phyloP scores from a whole-genome alignment of 2,113 vertebrate species.

The Pedionomus torquatus region DNA sequence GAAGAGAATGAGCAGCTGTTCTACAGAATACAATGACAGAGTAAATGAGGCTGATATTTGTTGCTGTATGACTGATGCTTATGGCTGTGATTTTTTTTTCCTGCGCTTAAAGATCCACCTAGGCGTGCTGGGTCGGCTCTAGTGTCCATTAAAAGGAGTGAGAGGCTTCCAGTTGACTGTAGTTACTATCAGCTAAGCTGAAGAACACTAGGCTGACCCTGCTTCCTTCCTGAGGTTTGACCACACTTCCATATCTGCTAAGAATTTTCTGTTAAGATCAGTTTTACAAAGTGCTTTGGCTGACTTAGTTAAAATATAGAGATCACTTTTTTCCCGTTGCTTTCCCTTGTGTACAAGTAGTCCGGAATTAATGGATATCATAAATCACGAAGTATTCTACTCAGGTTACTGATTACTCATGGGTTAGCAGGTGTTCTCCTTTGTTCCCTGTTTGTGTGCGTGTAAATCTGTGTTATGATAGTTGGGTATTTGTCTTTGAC shows the following conservation, averaged over 20 bases:
- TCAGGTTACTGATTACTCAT: neutral
- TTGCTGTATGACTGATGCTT: neutral
- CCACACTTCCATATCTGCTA: neutral
- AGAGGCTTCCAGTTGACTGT: neutral
- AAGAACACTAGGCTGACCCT: neutral
- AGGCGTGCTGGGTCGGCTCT: fast-evolving
- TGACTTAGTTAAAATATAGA: neutral
- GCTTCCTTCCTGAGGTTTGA: neutral
- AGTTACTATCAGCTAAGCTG: neutral
- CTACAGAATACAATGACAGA: neutral
- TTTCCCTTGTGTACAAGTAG: neutral
- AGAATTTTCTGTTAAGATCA: neutral
- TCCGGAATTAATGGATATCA: neutral
- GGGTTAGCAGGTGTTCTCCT: neutral
- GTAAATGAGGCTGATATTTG: neutral
- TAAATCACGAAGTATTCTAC: neutral
- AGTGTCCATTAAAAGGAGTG: neutral
- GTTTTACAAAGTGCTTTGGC: neutral
- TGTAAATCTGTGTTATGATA: neutral
- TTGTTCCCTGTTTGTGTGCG: neutral
- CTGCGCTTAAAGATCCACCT: neutral
- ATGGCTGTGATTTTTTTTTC: neutral
- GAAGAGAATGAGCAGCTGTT: neutral
- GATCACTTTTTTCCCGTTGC: neutral
- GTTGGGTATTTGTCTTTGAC: neutral